These are phyloP conservation scores for Myiotriccus ornatus DNA, from an alignment of 2,797 vertebrate species.

Conservation along the genomic window DNA sequence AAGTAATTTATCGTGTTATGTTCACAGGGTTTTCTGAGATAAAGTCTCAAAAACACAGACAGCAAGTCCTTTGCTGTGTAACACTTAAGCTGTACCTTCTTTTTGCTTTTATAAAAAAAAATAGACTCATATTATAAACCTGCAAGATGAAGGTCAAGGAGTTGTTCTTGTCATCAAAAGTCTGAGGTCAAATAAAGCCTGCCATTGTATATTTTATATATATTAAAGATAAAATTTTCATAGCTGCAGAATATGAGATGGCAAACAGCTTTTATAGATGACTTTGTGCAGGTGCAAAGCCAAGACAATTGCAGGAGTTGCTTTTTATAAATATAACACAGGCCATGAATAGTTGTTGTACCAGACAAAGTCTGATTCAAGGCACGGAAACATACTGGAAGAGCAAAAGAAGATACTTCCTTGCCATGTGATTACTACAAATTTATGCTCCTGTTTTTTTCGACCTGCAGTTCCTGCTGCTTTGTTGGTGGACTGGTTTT, in stretches of 20 bases:
- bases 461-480: background rate
- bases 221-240: background rate
- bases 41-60: slow-evolving; percentile 62
- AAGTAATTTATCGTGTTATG: slow-evolving; percentile 33
- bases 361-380: background rate
- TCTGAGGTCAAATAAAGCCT: slow-evolving; percentile 47
- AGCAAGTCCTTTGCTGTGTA: slow-evolving; percentile 48
- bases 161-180: slow-evolving; percentile 62
- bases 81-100: slow-evolving; percentile 9
- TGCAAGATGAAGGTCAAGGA: slow-evolving; percentile 44
- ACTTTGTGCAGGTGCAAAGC: background rate
- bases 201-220: slow-evolving; percentile 7
- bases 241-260: background rate
- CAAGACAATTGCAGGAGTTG: background rate
- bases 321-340: background rate
- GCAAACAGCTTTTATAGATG: background rate
- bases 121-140: slow-evolving; percentile 59
- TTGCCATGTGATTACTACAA: background rate
- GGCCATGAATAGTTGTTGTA: background rate
- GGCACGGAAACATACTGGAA: background rate
- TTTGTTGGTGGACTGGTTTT: background rate
- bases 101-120: slow-evolving; percentile 52
- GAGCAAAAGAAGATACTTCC: background rate
- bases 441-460: background rate
- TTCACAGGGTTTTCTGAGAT: slow-evolving; percentile 65